Percentiles rank a stretch among this genome's conserved stretches.
Evolutionary conservation across 2,113 vertebrate species (phyloP).

Genomic region (Oreocharis arfaki): DNA sequence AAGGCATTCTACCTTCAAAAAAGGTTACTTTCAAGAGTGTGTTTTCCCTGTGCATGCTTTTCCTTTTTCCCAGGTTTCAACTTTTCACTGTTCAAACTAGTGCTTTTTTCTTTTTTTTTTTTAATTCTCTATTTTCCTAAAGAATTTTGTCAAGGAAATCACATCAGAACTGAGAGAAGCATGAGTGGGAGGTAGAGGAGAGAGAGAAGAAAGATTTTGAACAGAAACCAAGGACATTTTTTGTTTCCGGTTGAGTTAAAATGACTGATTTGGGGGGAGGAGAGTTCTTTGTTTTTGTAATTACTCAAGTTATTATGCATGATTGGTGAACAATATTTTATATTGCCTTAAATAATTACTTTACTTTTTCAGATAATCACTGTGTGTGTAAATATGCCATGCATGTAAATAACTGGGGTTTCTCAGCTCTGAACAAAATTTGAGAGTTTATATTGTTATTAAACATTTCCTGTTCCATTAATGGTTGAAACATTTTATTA

Average conservation of each 20-base stretch:
- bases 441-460: background rate
- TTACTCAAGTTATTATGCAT: background rate
- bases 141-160: background rate
- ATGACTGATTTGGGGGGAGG: background rate
- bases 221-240: background rate
- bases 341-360: background rate
- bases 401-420: background rate
- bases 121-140: background rate
- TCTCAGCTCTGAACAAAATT: background rate
- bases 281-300: background rate
- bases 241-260: background rate
- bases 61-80: background rate
- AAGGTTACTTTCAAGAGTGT: background rate
- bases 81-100: background rate
- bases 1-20: background rate
- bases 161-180: background rate
- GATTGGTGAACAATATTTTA: background rate
- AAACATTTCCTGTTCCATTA: background rate
- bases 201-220: background rate
- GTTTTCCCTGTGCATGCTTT: background rate
- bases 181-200: background rate
- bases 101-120: too few species aligned
- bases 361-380: background rate
- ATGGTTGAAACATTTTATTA: fast-evolving
- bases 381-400: background rate